These are phyloP conservation scores for Baccha elongata DNA, from an alignment of 2,888 invertebrate species.

Conservation along the genomic window DNA sequence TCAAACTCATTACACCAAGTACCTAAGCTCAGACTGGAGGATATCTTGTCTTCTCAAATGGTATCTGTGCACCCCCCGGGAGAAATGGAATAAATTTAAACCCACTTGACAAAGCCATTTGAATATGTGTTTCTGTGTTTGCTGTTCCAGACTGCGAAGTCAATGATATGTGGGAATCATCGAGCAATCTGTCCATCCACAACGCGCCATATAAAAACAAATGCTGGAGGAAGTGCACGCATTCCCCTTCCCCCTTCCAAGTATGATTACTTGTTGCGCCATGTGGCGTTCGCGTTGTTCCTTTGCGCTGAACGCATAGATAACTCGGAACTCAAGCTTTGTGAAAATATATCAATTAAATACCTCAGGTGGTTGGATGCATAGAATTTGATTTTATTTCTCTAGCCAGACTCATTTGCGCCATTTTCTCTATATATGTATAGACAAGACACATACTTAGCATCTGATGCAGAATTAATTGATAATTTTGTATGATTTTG, in stretches of 20 bases:
- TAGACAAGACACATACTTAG: not conserved
- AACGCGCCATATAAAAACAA: slow-evolving; percentile 20
- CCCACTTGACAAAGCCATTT: slow-evolving; percentile 71
- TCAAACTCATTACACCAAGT: slow-evolving; percentile 41
- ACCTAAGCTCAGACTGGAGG: slow-evolving; percentile 10
- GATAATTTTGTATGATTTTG: slow-evolving; percentile 69
- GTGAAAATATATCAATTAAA: slow-evolving; percentile 70
- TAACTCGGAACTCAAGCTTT: slow-evolving; percentile 26
- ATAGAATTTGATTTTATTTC: slow-evolving; percentile 29
- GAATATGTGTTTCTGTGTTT: slow-evolving; percentile 37
- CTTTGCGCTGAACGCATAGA: slow-evolving; percentile 9
- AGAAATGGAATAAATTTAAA: slow-evolving; percentile 61
- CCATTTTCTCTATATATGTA: slow-evolving; percentile 44
- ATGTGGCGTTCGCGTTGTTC: slow-evolving; percentile 50
- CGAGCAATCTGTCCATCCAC: slow-evolving; percentile 62
- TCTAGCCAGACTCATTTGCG: slow-evolving; percentile 59
- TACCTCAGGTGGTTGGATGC: slow-evolving; percentile 51
- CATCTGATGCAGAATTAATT: slow-evolving; percentile 60
- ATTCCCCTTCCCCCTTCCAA: slow-evolving; percentile 9
- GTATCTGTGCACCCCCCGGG: slow-evolving; percentile 39
- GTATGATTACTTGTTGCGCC: slow-evolving; percentile 48
- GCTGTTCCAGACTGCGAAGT: not conserved
- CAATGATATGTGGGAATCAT: slow-evolving; percentile 68
- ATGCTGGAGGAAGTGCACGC: slow-evolving; percentile 40
- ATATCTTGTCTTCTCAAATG: slow-evolving; percentile 11